phyloP scores from a whole-genome alignment of 1,140 invertebrate genomes.

The Radopholus similis region DNA sequence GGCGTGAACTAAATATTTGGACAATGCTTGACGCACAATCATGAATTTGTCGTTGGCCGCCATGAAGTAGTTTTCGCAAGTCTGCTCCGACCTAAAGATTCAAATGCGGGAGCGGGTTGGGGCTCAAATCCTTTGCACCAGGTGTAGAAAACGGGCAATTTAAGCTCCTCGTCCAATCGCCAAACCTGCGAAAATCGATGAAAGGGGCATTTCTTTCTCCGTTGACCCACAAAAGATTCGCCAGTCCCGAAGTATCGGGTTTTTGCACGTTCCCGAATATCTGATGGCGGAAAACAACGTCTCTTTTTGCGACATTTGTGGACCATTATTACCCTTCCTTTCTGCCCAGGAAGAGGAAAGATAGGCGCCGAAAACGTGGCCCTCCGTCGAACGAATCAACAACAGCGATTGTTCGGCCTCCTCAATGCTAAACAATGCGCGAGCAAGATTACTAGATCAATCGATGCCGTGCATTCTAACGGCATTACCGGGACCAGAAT shows the following conservation, averaged over 20 bases:
- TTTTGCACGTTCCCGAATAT: slow-evolving; percentile 40
- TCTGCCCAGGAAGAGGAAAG: slow-evolving; percentile 50
- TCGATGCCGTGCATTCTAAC: neutral
- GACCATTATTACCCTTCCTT: slow-evolving; percentile 23
- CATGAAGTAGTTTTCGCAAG: slow-evolving; percentile 56
- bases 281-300: slow-evolving; percentile 22
- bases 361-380: slow-evolving; percentile 57
- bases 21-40: slow-evolving; percentile 43
- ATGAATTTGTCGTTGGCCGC: slow-evolving; percentile 48
- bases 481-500: slow-evolving; percentile 44
- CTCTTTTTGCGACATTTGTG: neutral
- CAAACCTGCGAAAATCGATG: slow-evolving; percentile 12
- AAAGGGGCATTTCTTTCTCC: neutral
- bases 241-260: slow-evolving; percentile 46
- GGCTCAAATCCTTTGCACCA: slow-evolving; percentile 32
- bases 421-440: slow-evolving; percentile 47
- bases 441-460: neutral
- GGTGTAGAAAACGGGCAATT: slow-evolving; percentile 49
- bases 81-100: slow-evolving; percentile 11
- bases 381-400: slow-evolving; percentile 45
- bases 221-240: slow-evolving; percentile 32
- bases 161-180: slow-evolving; percentile 39
- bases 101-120: neutral
- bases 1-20: neutral
- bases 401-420: slow-evolving; percentile 54